phyloP scores from a whole-genome alignment of 1,140 invertebrate genomes.

The Anoplolepis gracilipes region DNA sequence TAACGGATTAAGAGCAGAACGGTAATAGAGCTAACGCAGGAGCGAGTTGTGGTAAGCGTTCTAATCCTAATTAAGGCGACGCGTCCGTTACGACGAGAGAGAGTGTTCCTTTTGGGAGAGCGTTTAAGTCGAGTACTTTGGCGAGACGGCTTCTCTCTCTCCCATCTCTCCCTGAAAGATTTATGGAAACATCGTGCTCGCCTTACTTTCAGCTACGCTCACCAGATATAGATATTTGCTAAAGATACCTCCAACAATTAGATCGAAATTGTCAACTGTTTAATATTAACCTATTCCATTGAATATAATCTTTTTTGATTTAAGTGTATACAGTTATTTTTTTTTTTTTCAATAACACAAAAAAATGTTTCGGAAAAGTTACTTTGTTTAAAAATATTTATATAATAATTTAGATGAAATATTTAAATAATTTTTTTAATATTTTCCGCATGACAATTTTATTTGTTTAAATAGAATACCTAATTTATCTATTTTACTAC shows the following conservation, averaged over 20 bases:
- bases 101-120: slow-evolving; percentile 13
- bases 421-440: no score
- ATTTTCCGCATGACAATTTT: no score
- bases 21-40: slow-evolving; percentile 5
- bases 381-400: no score
- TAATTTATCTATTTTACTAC: no score
- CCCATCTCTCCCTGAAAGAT: background rate
- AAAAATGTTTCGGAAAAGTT: no score
- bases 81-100: slow-evolving; percentile 38
- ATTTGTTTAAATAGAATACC: no score
- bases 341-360: no score
- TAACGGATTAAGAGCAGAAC: slow-evolving; percentile 36
- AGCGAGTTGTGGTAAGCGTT: slow-evolving; percentile 7
- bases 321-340: no score
- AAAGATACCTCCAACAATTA: background rate
- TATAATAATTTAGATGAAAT: no score
- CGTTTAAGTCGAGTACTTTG: background rate
- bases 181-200: background rate
- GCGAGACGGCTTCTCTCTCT: background rate
- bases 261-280: background rate
- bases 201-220: background rate
- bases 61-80: slow-evolving; percentile 50
- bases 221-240: background rate
- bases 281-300: no score
- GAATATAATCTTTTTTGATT: no score